phyloP scores from a whole-genome alignment of 37 sponge, comb jelly and placozoan species.

The Theonella swinhoei region DNA sequence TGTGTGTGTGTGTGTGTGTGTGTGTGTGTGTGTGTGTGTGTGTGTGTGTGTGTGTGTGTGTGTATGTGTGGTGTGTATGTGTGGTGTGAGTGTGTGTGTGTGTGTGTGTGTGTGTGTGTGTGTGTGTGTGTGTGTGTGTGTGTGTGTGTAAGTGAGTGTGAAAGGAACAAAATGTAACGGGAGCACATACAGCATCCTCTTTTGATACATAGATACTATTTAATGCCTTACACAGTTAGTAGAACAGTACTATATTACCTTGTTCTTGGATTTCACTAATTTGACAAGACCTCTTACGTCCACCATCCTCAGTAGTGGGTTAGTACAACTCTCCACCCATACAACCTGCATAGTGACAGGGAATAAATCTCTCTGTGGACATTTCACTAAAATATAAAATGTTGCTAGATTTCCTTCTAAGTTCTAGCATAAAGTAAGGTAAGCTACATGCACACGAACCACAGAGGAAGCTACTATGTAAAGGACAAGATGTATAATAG shows the following conservation, averaged over 20 bases:
- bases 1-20: not conserved
- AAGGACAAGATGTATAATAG: too few relatives aligned
- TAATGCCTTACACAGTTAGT: too few relatives aligned
- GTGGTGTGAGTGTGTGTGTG: not conserved
- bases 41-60: not conserved
- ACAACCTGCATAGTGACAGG: conserved; percentile 62
- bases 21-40: conserved; percentile 15
- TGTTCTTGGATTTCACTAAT: conserved; percentile 51
- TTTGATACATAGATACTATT: too few relatives aligned
- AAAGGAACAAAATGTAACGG: too few relatives aligned
- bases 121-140: too few relatives aligned
- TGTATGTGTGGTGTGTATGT: not conserved
- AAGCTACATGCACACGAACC: too few relatives aligned
- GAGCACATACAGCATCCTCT: too few relatives aligned
- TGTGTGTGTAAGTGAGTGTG: too few relatives aligned
- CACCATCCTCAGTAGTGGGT: conserved; percentile 81
- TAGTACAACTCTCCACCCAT: conserved; percentile 95
- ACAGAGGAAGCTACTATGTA: not conserved
- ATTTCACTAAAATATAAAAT: too few relatives aligned
- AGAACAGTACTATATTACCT: conserved; percentile 9
- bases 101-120: conserved; percentile 3
- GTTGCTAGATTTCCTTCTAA: too few relatives aligned
- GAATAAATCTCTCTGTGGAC: too few relatives aligned
- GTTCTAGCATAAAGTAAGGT: too few relatives aligned
- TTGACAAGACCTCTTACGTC: conserved; percentile 79